These are phyloP conservation scores for Caenorhabditis sp. DNA, from an alignment of 2,888 invertebrate genomes.

Conservation along the genomic window DNA sequence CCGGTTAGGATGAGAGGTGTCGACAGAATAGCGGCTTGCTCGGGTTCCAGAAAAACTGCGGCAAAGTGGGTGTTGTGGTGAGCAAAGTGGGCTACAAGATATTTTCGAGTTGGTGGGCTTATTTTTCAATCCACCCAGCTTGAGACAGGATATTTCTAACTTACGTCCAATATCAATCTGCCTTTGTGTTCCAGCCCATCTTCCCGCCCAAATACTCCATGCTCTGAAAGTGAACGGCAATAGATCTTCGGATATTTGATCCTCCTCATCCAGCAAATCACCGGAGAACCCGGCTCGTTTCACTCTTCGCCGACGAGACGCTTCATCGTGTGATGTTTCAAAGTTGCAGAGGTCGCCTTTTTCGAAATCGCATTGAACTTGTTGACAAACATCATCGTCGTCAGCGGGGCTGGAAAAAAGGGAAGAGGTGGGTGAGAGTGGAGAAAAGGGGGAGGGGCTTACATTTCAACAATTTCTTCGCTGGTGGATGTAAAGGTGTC, in stretches of 20 bases:
- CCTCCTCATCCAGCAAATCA: slow-evolving; percentile 24
- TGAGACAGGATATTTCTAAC: neutral
- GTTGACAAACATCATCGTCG: slow-evolving; percentile 18
- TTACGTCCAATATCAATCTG: slow-evolving; percentile 60
- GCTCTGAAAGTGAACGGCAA: slow-evolving; percentile 52
- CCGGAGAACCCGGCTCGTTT: neutral
- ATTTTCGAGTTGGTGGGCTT: no score
- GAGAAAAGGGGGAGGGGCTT: neutral
- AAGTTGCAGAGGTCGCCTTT: slow-evolving; percentile 42
- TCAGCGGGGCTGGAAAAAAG: slow-evolving; percentile 23
- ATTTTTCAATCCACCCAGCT: no score
- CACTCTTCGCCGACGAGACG: slow-evolving; percentile 15
- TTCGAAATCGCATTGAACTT: slow-evolving; percentile 36
- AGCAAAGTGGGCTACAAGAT: slow-evolving; percentile 56
- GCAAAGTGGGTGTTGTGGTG: slow-evolving; percentile 57
- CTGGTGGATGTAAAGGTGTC: neutral
- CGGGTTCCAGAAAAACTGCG: slow-evolving; percentile 60
- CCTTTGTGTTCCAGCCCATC: slow-evolving; percentile 40
- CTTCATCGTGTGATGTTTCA: slow-evolving; percentile 48
- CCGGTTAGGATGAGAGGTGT: slow-evolving; percentile 29
- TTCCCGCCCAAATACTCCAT: slow-evolving; percentile 66
- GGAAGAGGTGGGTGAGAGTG: neutral
- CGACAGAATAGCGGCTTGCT: slow-evolving; percentile 59
- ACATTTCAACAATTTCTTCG: neutral
- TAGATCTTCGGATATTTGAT: slow-evolving; percentile 21